Percentiles rank a stretch among this genome's conserved stretches.
Conservation (phyloP, 1,140 invertebrate species). For the Pseudomyrmex cubaensis region DNA sequence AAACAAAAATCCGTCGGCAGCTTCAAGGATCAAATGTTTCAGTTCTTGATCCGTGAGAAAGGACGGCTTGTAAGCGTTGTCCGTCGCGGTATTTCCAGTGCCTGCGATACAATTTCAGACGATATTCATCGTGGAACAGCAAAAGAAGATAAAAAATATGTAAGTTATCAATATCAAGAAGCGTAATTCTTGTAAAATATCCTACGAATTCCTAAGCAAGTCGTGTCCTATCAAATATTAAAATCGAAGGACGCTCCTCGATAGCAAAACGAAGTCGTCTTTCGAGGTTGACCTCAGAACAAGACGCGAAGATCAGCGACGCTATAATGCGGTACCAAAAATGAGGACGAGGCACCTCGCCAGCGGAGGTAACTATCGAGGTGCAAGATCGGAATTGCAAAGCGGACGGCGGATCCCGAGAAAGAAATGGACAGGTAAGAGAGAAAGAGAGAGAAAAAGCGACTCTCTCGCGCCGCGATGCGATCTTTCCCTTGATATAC, state of each 20-base stretch:
- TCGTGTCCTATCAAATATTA: constrained; percentile 43
- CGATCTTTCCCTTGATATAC: constrained; percentile 82
- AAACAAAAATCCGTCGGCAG: constrained; percentile 99
- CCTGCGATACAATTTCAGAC: constrained; percentile 86
- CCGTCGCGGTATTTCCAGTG: constrained; percentile 96
- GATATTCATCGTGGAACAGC: neutral
- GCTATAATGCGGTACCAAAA: constrained; percentile 74
- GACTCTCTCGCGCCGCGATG: constrained; percentile 73
- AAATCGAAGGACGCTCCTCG: constrained; percentile 40
- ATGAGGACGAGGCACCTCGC: constrained; percentile 75
- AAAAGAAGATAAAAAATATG: neutral
- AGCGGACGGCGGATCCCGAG: constrained; percentile 80
- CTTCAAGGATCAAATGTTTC: constrained; percentile 99
- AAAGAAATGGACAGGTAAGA: constrained; percentile 1
- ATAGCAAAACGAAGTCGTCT: constrained; percentile 36
- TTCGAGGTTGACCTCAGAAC: constrained; percentile 43
- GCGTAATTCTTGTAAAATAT: constrained; percentile 3
- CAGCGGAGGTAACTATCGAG: constrained; percentile 81
- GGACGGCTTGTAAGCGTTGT: constrained; percentile 98
- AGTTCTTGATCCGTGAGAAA: constrained; percentile 99
- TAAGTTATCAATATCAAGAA: neutral
- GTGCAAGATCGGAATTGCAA: constrained; percentile 85
- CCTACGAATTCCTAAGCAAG: constrained; percentile 41
- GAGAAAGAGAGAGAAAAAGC: constrained; percentile 50
- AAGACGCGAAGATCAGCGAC: constrained; percentile 31